Evolutionary conservation across 2,113 vertebrate genomes (phyloP).

Genomic region (rabbit (Oryctolagus cuniculus)): mOryCun1.1 NC_091434.1:26746501-26747000

Average conservation of each 20-base stretch:
- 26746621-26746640: too few relatives aligned
- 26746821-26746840: conserved; percentile 45
- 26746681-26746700: conserved; percentile 33
- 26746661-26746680: neutral
- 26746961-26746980: conserved; percentile 69
- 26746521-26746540: too few relatives aligned
- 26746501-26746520: too few relatives aligned
- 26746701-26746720: conserved; percentile 41
- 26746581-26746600: too few relatives aligned
- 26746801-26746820: conserved; percentile 4
- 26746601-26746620: too few relatives aligned
- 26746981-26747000: conserved; percentile 76
- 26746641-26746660: conserved; percentile 32
- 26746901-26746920: conserved; percentile 48
- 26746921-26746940: conserved; percentile 44
- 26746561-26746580: too few relatives aligned
- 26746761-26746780: conserved; percentile 11
- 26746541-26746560: too few relatives aligned
- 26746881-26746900: conserved; percentile 44
- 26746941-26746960: conserved; percentile 61
- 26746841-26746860: conserved; percentile 56
- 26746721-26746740: too few relatives aligned
- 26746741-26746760: neutral
- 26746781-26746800: conserved; percentile 15
- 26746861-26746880: conserved; percentile 35